Percentiles rank a stretch among this genome's conserved stretches.
phyloP scores from a whole-genome alignment of 1,140 invertebrate genomes.

The Temnothorax curvispinosus region DNA sequence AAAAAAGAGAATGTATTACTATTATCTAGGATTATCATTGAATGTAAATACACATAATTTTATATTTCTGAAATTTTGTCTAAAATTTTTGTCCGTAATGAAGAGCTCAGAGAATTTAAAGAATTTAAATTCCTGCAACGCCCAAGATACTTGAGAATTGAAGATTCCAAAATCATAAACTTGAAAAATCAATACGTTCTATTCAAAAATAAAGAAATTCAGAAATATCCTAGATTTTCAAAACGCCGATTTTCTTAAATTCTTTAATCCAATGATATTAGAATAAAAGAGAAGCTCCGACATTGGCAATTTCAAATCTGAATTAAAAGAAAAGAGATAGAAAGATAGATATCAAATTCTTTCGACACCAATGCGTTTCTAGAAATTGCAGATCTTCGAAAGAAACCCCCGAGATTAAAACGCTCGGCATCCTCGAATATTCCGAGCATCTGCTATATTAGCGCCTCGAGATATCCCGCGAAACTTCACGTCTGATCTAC shows the following conservation, averaged over 20 bases:
- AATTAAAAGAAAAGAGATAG: neutral
- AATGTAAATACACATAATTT: neutral
- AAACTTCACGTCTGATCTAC: slow-evolving; percentile 52
- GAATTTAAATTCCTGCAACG: neutral
- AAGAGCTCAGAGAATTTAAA: neutral
- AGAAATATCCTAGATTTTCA: neutral
- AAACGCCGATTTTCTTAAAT: neutral
- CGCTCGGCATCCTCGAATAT: neutral
- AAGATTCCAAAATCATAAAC: neutral
- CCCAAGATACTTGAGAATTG: neutral
- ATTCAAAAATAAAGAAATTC: neutral
- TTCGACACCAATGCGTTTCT: neutral
- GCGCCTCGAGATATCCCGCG: slow-evolving; percentile 19
- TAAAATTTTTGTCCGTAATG: neutral
- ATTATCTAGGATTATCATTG: neutral
- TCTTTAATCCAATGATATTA: neutral
- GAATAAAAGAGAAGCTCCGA: neutral
- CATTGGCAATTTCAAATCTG: neutral
- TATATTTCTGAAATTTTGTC: neutral
- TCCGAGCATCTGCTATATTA: slow-evolving; percentile 41
- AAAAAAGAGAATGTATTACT: neutral
- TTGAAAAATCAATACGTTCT: neutral
- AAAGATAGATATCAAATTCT: too few relatives aligned
- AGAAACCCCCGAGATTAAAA: neutral
- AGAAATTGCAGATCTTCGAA: neutral